Evolutionary conservation across 2,888 invertebrate species (phyloP), one percentile per base, ranked within the genome.

Genomic region (Hypselothyrea guttata): DNA sequence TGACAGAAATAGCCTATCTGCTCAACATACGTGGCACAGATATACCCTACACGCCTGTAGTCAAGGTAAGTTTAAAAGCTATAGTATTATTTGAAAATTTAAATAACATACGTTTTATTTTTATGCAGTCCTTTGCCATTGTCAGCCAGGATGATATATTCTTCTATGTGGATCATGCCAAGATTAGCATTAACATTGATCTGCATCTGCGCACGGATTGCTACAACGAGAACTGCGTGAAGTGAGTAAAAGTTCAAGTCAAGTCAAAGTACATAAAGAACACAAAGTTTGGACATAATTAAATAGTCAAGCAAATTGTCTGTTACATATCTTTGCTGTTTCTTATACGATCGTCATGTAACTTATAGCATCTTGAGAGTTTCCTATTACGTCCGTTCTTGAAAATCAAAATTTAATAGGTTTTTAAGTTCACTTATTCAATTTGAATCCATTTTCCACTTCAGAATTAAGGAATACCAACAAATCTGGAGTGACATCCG

Each of bases 1-100:
- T 97, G 51, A 96, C 97, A 77, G 97, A 97, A 89, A 93, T 95
- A 38, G 96, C 97, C 0, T 97, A 97, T 95, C 90, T 97, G 28
- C 91, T 97, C 30, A 98, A 98, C 88, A 93, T 98, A 12, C 92
- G 97, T n/a, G 97, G 96, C 0, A 91, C 93, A 54, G 97, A 98
- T 90, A 92, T 96, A 65, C 94, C 94, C 0, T 94, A 93, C 87
- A 95, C 94, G 0, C 97, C 97, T 0, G 93, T 96, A 12, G 91
- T 96, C 7, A 93, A 94, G 84, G 93, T 95, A 34, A 44, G 57
- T 4, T 3, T 8, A 0, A 3, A 4, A n/a, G 0, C 7, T 9
- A 28, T 3, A 16, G 7, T 0, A 11, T 8, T n/a, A 0, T n/a
- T n/a, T n/a, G n/a, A n/a, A n/a, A n/a, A n/a, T n/a, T n/a, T n/a